phyloP scores from a whole-genome alignment of 2,888 invertebrate genomes.

The Rhingia campestris region DNA sequence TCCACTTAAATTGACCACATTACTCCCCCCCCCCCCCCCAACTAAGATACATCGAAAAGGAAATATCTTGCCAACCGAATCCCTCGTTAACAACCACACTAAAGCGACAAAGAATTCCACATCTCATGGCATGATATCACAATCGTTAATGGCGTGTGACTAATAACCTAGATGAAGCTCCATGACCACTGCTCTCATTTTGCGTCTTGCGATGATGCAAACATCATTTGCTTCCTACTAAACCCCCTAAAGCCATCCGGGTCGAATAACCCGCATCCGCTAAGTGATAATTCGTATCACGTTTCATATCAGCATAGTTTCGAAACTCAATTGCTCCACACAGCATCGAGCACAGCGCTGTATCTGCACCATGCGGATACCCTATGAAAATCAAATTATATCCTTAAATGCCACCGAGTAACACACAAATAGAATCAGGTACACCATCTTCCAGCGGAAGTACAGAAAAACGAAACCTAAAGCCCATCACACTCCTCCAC shows the following conservation, averaged over 20 bases:
- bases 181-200: neutral
- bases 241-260: neutral
- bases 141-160: slow-evolving; percentile 4
- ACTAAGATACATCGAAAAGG: too few relatives aligned
- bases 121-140: slow-evolving; percentile 19
- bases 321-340: slow-evolving; percentile 27
- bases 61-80: too few relatives aligned
- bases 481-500: slow-evolving; percentile 13
- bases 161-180: neutral
- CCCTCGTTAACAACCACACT: neutral
- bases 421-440: slow-evolving; percentile 63
- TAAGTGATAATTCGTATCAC: slow-evolving; percentile 65
- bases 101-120: slow-evolving; percentile 4
- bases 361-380: slow-evolving; percentile 12
- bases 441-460: slow-evolving; percentile 13
- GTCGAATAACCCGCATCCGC: neutral
- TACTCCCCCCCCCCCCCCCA: too few relatives aligned
- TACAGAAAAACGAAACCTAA: neutral
- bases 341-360: neutral
- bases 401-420: slow-evolving; percentile 64
- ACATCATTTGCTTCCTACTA: neutral
- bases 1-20: too few relatives aligned
- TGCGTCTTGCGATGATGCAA: slow-evolving; percentile 11
- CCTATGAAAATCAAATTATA: slow-evolving; percentile 64
- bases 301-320: slow-evolving; percentile 49